phyloP scores from a whole-genome alignment of 2,888 invertebrate species.

The Pammene aurita region DNA sequence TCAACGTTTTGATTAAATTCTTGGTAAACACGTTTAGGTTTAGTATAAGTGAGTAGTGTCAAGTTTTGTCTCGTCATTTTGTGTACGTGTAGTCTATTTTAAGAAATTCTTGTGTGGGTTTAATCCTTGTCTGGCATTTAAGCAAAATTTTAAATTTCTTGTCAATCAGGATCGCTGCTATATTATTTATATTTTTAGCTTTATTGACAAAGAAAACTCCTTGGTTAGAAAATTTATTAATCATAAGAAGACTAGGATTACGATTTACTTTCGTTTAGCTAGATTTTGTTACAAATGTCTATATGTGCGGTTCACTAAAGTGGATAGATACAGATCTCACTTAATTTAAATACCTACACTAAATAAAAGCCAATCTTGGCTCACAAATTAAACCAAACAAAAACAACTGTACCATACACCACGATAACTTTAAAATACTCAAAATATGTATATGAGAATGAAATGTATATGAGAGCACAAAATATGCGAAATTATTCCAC shows the following conservation, averaged over 20 bases:
- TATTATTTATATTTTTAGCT: too few relatives aligned
- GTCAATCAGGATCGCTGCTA: neutral
- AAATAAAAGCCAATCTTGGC: too few relatives aligned
- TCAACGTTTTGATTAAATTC: constrained; percentile 19
- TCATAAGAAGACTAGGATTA: too few relatives aligned
- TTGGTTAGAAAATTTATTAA: too few relatives aligned
- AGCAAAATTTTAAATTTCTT: neutral
- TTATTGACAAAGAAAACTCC: too few relatives aligned
- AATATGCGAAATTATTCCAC: constrained; percentile 4
- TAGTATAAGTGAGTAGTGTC: neutral
- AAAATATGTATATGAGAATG: neutral
- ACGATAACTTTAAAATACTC: neutral
- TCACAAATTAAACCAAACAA: too few relatives aligned
- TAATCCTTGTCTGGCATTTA: neutral
- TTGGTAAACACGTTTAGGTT: constrained; percentile 3
- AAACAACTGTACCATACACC: too few relatives aligned
- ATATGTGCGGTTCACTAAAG: too few relatives aligned
- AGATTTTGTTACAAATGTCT: too few relatives aligned
- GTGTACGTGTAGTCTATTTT: constrained; percentile 6
- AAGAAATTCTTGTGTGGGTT: constrained; percentile 6
- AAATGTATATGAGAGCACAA: neutral
- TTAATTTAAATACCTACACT: too few relatives aligned
- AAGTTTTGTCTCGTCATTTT: neutral
- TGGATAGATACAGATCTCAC: too few relatives aligned
- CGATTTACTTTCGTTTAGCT: too few relatives aligned